These are phyloP conservation scores for Aricia agestis DNA, from an alignment of 1,140 invertebrate genomes.

Conservation along the genomic window DNA sequence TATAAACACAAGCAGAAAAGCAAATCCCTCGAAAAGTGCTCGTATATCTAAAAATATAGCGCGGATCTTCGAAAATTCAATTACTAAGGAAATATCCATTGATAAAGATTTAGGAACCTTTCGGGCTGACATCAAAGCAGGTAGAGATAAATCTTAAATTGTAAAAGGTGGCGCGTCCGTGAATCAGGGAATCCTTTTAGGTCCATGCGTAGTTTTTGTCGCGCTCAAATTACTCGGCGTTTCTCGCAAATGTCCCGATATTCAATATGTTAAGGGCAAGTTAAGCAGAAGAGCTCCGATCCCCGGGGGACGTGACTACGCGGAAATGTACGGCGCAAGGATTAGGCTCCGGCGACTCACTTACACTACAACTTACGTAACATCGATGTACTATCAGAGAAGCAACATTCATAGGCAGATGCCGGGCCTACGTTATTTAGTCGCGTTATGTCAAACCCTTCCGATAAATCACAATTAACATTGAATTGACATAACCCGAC, in stretches of 20 bases:
- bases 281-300: conserved; percentile 43
- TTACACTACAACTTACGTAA: neutral
- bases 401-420: no score
- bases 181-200: conserved; percentile 21
- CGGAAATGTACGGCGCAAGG: conserved; percentile 16
- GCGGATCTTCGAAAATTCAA: neutral
- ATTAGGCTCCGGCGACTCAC: neutral
- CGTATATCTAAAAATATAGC: neutral
- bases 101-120: neutral
- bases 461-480: no score
- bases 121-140: conserved; percentile 2
- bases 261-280: conserved; percentile 56
- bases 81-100: neutral
- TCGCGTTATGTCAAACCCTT: no score
- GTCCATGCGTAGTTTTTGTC: conserved; percentile 20
- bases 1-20: neutral
- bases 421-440: no score
- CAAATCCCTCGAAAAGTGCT: no score
- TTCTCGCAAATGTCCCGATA: conserved; percentile 37
- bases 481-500: no score
- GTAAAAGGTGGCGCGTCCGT: conserved; percentile 8
- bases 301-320: conserved; percentile 26
- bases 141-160: conserved; percentile 8
- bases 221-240: conserved; percentile 27
- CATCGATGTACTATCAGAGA: no score